Evolutionary conservation across 2,113 vertebrate species (phyloP).

Genomic region (Gobius niger): DNA sequence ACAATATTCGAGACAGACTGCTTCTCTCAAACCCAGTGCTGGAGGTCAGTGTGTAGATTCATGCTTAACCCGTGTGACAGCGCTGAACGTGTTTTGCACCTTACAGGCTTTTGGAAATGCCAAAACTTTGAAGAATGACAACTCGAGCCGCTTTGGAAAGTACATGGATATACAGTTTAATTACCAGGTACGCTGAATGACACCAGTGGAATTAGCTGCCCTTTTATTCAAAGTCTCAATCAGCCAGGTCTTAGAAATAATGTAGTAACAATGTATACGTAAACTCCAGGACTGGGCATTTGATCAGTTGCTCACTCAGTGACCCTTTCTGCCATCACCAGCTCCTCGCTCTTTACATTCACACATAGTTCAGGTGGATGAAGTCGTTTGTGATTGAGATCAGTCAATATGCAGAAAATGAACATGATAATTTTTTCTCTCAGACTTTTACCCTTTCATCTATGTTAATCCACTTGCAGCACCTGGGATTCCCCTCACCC

Average conservation of each 20-base stretch:
- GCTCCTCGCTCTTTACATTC: too few species aligned
- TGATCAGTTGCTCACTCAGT: too few species aligned
- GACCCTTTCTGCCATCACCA: too few species aligned
- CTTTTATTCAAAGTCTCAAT: not conserved
- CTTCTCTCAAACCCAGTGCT: conserved; percentile 94
- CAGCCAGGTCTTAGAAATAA: not conserved
- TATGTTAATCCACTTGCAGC: too few species aligned
- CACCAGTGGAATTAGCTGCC: not conserved
- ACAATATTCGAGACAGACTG: conserved; percentile 86
- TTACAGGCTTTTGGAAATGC: conserved; percentile 95
- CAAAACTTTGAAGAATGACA: conserved; percentile 96
- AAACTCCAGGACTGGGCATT: too few species aligned
- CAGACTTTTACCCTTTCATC: too few species aligned
- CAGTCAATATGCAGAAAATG: too few species aligned
- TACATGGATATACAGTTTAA: conserved; percentile 99
- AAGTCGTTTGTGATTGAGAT: too few species aligned
- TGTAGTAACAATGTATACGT: too few species aligned
- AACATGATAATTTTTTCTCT: too few species aligned
- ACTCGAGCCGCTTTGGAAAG: conserved; percentile 97
- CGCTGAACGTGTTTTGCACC: not conserved
- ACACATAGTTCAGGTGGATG: too few species aligned
- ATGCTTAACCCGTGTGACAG: not conserved
- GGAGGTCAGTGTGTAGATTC: conserved; percentile 78
- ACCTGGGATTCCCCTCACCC: too few species aligned
- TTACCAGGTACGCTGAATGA: conserved; percentile 80